Conservation (phyloP, 2,888 invertebrate species). For the Argyresthia goedartella region DNA sequence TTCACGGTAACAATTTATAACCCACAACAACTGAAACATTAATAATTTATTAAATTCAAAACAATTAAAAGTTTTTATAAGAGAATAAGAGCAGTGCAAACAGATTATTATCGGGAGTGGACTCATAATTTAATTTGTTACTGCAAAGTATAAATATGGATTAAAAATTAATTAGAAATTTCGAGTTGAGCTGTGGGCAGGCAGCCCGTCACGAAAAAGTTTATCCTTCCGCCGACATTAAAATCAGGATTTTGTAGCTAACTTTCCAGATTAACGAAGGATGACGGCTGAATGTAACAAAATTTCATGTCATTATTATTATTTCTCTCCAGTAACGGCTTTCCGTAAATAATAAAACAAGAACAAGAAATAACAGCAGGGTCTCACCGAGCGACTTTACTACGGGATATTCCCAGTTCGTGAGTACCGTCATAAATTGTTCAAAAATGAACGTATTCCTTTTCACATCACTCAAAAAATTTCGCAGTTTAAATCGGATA, state of each 20-base stretch:
- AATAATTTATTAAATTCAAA: background rate
- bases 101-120: background rate
- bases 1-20: too few relatives aligned
- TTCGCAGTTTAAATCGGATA: too few relatives aligned
- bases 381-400: too few relatives aligned
- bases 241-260: conserved; percentile 17
- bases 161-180: conserved; percentile 62
- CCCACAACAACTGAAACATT: background rate
- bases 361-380: too few relatives aligned
- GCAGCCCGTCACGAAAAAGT: conserved; percentile 29
- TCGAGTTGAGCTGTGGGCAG: conserved; percentile 28
- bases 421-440: too few relatives aligned
- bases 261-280: conserved; percentile 2
- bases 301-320: background rate
- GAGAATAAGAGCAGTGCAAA: background rate
- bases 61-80: background rate
- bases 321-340: background rate
- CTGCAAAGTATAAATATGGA: conserved; percentile 45
- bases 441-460: too few relatives aligned
- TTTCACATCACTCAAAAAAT: too few relatives aligned
- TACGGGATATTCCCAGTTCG: too few relatives aligned
- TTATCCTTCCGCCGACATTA: conserved; percentile 20
- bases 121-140: conserved; percentile 36
- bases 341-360: too few relatives aligned
- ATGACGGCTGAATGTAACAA: background rate